Base-by-base conservation (phyloP, 2,888 invertebrate genomes). In the Drosophila robusta region DNA sequence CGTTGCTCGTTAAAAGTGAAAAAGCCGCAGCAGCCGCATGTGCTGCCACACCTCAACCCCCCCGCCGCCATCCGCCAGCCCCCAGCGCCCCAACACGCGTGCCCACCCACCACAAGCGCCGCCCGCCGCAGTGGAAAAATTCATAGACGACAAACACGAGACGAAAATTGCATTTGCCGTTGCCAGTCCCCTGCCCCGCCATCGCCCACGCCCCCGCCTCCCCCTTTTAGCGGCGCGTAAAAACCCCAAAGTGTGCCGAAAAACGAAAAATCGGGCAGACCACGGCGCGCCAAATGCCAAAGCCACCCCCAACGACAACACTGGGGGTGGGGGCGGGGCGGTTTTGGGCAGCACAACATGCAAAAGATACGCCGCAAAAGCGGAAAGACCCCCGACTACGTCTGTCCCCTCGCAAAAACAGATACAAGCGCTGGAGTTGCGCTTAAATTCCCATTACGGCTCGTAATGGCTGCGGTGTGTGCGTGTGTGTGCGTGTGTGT, bases 381-480 rank as follows among this genome's bases (percentile, higher is more conserved):
- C 86, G 87, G 86, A 86, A 86, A 74, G 66, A 64, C 71, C 78
- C 75, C 78, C 66, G 36, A 58, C 34, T 42, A 29, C 39, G 29
- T 41, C 34, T 22, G 22, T 46, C 16, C 16, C 36, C 52, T n/a
- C 52, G 11, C 46, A 66, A 54, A 66, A 65, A 58, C 67, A 79
- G 61, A 71, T 73, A 77, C 66, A 67, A 78, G 60, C 71, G 72
- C 79, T 69, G 78, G 58, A 81, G 87, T 66, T 77, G 70, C 76
- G 85, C 78, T 87, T 86, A 88, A 90, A 90, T 87, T 89, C 86
- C 89, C 89, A 89, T 90, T 90, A 90, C 86, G 79, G 78, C 73
- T 75, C 88, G 84, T 89, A 89, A 89, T 87, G 88, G 81, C 80
- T 87, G 87, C 79, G 88, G 77, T 77, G 75, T 70, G 68, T 75